Percentiles rank a stretch among this genome's conserved stretches.
These are phyloP conservation scores for Botrylloides violaceus DNA, from an alignment of 23 tunicate species.

Conservation along the genomic window DNA sequence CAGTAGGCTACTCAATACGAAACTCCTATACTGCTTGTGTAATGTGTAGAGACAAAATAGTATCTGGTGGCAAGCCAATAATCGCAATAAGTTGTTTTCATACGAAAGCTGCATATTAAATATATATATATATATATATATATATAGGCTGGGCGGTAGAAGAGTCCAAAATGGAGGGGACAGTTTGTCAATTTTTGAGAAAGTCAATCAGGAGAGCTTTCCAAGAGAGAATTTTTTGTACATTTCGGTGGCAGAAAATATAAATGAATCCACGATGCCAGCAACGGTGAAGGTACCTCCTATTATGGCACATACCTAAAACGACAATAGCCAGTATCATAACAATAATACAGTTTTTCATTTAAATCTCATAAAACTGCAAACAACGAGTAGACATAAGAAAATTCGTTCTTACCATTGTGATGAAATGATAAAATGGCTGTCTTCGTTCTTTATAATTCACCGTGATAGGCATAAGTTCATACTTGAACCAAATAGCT, in stretches of 20 bases:
- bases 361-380: neutral
- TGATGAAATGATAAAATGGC: constrained; percentile 96
- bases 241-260: constrained; percentile 96
- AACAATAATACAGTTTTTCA: neutral
- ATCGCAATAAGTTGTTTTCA: too few species aligned
- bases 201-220: constrained; percentile 58
- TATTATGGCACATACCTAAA: constrained; percentile 95
- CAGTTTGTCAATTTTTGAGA: too few species aligned
- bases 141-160: too few species aligned
- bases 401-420: constrained; percentile 76
- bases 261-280: constrained; percentile 95
- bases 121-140: too few species aligned
- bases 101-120: too few species aligned
- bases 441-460: constrained; percentile 85
- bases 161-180: too few species aligned
- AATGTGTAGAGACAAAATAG: too few species aligned
- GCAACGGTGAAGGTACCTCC: constrained; percentile 99
- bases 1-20: too few species aligned
- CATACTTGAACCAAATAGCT: constrained; percentile 99
- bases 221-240: constrained; percentile 92
- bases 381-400: too few species aligned
- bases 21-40: too few species aligned
- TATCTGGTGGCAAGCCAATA: too few species aligned
- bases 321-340: neutral
- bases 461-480: constrained; percentile 95